These are phyloP conservation scores for Neolamprologus variostigma DNA, from an alignment of 2,113 vertebrate species.

Conservation along the genomic window DNA sequence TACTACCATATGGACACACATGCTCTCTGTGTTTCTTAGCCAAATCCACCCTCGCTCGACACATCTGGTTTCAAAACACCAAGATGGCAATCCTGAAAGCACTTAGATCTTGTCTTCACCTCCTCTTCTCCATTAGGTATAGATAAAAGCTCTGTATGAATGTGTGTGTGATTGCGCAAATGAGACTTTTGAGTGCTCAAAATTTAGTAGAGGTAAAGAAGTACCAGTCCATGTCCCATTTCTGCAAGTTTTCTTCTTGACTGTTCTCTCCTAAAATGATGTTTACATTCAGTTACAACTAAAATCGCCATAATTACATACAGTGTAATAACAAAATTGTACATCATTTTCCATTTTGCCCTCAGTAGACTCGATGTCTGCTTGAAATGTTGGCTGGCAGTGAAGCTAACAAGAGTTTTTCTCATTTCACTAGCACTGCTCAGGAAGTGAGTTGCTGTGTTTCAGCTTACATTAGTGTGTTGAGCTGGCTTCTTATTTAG, in stretches of 20 bases:
- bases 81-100: neutral
- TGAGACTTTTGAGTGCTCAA: neutral
- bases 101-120: neutral
- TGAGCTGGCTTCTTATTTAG: neutral
- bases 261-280: neutral
- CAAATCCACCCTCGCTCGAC: neutral
- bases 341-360: neutral
- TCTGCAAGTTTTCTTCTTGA: neutral
- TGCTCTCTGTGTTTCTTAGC: neutral
- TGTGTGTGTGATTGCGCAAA: accelerated
- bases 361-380: neutral
- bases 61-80: neutral
- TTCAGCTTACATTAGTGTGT: neutral
- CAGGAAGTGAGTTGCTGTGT: neutral
- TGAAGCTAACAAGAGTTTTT: neutral
- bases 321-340: neutral
- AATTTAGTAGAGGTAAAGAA: neutral
- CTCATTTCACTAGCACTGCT: neutral
- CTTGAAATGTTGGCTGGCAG: neutral
- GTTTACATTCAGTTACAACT: neutral
- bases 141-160: neutral
- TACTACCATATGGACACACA: neutral
- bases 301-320: neutral
- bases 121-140: neutral
- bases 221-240: neutral